phyloP scores from a whole-genome alignment of 2,888 invertebrate species.

The Agrotis segetum region DNA sequence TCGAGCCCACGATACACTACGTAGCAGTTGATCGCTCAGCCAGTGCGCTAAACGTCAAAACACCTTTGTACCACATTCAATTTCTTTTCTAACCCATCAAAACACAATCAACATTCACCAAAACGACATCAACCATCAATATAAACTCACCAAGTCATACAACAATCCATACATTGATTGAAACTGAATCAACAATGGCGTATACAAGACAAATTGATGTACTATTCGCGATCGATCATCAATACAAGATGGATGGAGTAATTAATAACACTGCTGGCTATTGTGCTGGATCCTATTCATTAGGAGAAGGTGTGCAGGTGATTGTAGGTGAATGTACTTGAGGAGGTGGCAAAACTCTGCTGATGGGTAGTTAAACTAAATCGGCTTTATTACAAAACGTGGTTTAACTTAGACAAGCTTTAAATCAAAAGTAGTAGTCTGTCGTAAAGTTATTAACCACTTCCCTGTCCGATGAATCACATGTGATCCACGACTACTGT shows the following conservation, averaged over 20 bases:
- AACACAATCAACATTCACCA: not conserved
- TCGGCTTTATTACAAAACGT: no score
- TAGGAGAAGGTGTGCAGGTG: constrained; percentile 10
- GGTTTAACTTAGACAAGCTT: no score
- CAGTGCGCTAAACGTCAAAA: no score
- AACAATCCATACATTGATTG: constrained; percentile 42
- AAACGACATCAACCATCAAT: not conserved
- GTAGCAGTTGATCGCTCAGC: no score
- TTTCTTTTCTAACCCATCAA: not conserved
- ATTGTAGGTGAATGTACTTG: not conserved
- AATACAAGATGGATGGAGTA: constrained; percentile 40
- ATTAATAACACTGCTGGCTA: constrained; percentile 48
- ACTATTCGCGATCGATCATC: constrained; percentile 53
- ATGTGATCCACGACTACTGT: no score
- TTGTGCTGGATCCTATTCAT: constrained; percentile 41
- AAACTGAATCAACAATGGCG: constrained; percentile 50
- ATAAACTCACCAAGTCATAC: constrained; percentile 4
- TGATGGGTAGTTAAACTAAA: not conserved
- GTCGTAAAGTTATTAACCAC: no score
- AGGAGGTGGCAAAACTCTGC: not conserved
- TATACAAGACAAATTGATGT: constrained; percentile 52
- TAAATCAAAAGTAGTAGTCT: no score
- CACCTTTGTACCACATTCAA: no score
- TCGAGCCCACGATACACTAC: no score
- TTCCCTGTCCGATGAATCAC: no score